phyloP scores from a whole-genome alignment of 2,888 invertebrate genomes.

The Tetranychus piercei region DNA sequence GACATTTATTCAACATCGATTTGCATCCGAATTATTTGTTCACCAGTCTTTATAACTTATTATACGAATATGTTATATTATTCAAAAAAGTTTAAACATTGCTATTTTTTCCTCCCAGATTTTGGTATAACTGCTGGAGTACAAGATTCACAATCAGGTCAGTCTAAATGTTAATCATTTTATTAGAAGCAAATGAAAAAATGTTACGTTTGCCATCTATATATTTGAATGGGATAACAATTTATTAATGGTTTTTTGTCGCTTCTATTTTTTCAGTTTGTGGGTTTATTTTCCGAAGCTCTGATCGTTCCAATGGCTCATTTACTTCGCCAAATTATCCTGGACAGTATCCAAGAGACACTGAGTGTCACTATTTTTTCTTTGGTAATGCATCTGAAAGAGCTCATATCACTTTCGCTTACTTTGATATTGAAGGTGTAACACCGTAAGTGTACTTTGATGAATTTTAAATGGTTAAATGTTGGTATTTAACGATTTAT shows the following conservation, averaged over 20 bases:
- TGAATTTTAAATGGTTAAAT: background rate
- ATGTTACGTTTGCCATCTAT: too few species aligned
- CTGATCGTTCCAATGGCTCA: conserved; percentile 51
- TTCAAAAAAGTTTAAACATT: background rate
- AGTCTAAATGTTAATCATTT: conserved; percentile 4
- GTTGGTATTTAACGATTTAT: background rate
- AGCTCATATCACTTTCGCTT: conserved; percentile 48
- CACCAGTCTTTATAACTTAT: too few species aligned
- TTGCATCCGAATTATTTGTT: too few species aligned
- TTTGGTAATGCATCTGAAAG: conserved; percentile 31
- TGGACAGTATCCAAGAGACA: conserved; percentile 35
- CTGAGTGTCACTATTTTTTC: conserved; percentile 34
- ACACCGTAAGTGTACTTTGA: conserved; percentile 53
- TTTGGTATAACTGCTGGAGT: conserved; percentile 65
- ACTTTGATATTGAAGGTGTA: conserved; percentile 85
- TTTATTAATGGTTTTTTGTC: background rate
- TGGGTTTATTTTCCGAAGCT: conserved; percentile 72
- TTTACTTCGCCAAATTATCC: conserved; percentile 78
- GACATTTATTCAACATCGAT: too few species aligned
- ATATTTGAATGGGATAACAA: too few species aligned
- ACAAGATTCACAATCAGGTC: conserved; percentile 39
- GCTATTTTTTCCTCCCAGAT: conserved; percentile 41
- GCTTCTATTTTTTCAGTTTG: conserved; percentile 35
- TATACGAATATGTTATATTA: background rate
- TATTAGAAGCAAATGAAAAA: background rate